Base-by-base conservation (phyloP, 2,888 invertebrate species). In the Ctenicera cuprea region DNA sequence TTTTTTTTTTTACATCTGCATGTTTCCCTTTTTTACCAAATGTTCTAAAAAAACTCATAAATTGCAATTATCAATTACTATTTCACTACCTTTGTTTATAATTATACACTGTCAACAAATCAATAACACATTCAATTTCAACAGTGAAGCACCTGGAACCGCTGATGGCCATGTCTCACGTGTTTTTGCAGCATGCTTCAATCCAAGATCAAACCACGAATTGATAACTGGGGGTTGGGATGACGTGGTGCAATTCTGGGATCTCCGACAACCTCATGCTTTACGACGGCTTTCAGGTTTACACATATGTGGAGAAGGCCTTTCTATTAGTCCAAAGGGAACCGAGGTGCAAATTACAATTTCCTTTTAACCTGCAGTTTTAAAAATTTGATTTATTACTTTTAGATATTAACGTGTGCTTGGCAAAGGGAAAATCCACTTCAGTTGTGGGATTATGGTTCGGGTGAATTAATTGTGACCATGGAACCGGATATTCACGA, bases 201-300 rank as follows among this genome's bases (percentile, higher is more conserved):
- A 93, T 82, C 93, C 93, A 0, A 88, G 88, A 80, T 90, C 91
- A 11, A 88, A 89, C 67, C 90, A 92, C 82, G 93, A 93, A 85
- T 83, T 93, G 73, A 87, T 93, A 76, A 91, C 92, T 0, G 92
- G 92, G 0, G 92, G 93, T 8, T 92, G 92, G 92, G 92, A 93
- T 79, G 88, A 91, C 80, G 88, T 89, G 0, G 88, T 93, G 1
- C 90, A 92, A 80, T 92, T 92, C 81, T 93, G 93, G 92, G 93
- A 93, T 82, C 88, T 90, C 59, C 87, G 93, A 71, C 90, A 91
- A 80, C 91, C 92, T 0, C 89, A 89, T 78, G 90, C 92, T 0
- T 87, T 90, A 0, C 87, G 90, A 43, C 86, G 90, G 79, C 88
- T 93, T 75, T 83, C 87, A 0, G 92, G 92, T 1, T 88, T 91